Conservation (phyloP, 2,888 invertebrate genomes). For the Pseudanteris insignis region DNA sequence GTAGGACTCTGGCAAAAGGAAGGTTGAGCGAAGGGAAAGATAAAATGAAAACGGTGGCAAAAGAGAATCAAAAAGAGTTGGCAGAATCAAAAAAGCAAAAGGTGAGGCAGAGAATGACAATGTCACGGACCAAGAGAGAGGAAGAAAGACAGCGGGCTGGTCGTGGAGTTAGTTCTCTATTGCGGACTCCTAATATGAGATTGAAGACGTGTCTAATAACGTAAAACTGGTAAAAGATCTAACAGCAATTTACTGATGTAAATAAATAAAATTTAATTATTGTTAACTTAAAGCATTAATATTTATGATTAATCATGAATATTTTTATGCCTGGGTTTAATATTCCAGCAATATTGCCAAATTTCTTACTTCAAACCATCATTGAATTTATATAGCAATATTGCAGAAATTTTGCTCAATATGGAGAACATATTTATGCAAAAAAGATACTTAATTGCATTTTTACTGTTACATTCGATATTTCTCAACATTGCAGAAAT, state of each 20-base stretch:
- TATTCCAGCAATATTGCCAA: too few relatives aligned
- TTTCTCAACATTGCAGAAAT: too few relatives aligned
- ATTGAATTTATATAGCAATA: too few relatives aligned
- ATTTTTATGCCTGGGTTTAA: too few relatives aligned
- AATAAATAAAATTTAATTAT: neutral
- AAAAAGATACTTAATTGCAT: too few relatives aligned
- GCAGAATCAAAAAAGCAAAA: conserved; percentile 78
- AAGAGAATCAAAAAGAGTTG: conserved; percentile 79
- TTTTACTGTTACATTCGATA: too few relatives aligned
- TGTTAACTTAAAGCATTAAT: too few relatives aligned
- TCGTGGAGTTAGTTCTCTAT: conserved; percentile 74
- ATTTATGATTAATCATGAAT: too few relatives aligned
- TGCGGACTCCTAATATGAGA: conserved; percentile 87
- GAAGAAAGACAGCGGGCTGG: conserved; percentile 61
- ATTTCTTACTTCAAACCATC: too few relatives aligned
- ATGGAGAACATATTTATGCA: too few relatives aligned
- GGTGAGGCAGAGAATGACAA: conserved; percentile 77
- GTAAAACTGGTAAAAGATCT: conserved; percentile 84
- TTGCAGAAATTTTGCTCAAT: too few relatives aligned
- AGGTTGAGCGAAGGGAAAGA: conserved; percentile 82
- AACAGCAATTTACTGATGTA: neutral
- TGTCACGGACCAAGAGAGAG: conserved; percentile 71
- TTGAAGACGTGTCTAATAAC: conserved; percentile 87
- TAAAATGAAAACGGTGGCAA: conserved; percentile 81
- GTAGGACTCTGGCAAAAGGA: conserved; percentile 89